phyloP scores from a whole-genome alignment of 2,888 invertebrate species.

The Mystacides longicornis region DNA sequence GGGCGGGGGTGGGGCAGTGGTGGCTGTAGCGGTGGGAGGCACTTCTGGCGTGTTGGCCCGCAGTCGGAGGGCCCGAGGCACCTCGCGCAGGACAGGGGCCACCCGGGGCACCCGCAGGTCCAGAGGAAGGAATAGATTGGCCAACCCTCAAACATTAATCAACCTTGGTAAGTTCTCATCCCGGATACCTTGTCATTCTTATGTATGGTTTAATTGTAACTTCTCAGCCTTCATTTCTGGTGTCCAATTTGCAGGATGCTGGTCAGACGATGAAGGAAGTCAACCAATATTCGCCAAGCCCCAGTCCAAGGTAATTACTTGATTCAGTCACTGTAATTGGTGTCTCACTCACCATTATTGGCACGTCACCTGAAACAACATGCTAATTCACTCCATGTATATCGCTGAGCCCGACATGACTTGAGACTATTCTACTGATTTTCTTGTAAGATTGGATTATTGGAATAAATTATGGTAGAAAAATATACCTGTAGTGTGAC shows the following conservation, averaged over 20 bases:
- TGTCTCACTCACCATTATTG: too few relatives aligned
- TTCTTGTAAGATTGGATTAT: too few relatives aligned
- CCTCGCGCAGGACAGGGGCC: slow-evolving; percentile 11
- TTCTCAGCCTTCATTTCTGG: not conserved
- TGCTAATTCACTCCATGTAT: too few relatives aligned
- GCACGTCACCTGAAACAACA: too few relatives aligned
- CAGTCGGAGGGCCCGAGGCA: slow-evolving; percentile 8
- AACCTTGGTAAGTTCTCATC: slow-evolving; percentile 9
- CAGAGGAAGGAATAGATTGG: slow-evolving; percentile 11
- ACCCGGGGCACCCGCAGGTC: slow-evolving; percentile 14
- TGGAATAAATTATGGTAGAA: too few relatives aligned
- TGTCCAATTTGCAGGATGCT: slow-evolving; percentile 11
- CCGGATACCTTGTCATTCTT: not conserved
- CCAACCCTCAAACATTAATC: slow-evolving; percentile 9
- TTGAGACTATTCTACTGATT: too few relatives aligned
- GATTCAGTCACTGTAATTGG: not conserved
- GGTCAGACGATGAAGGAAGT: slow-evolving; percentile 13
- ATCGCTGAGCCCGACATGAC: too few relatives aligned
- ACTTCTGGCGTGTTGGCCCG: slow-evolving; percentile 7
- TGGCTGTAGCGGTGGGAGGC: not conserved
- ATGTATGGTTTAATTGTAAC: not conserved
- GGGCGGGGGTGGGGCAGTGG: not conserved
- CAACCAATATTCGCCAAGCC: slow-evolving; percentile 16
- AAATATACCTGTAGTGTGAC: too few relatives aligned
- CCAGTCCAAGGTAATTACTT: slow-evolving; percentile 1